Evolutionary conservation across 37 sponge, comb jelly and placozoan genomes (phyloP).

Genomic region (Hexactinellida sp.): DNA sequence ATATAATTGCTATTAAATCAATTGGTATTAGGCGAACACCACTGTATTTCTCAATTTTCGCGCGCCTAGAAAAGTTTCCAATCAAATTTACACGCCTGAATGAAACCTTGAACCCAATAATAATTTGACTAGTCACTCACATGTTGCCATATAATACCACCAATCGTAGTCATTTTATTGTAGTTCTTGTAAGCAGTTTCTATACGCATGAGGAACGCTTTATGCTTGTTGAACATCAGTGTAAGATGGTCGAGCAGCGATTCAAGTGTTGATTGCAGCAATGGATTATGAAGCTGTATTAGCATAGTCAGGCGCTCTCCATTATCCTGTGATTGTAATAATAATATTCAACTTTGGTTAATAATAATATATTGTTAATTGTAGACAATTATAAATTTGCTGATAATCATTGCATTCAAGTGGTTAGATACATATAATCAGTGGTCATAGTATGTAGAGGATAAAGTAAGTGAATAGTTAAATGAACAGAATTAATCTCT

Average conservation of each 20-base stretch:
- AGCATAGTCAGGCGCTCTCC: neutral
- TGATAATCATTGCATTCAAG: neutral
- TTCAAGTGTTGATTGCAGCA: neutral
- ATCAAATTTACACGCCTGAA: no score
- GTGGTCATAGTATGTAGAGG: neutral
- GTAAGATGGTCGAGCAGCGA: neutral
- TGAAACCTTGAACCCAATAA: neutral
- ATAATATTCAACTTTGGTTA: neutral
- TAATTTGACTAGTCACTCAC: neutral
- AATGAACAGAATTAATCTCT: neutral
- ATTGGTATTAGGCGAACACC: no score
- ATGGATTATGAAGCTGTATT: neutral
- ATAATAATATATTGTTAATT: neutral
- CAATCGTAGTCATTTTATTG: neutral
- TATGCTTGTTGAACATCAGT: neutral
- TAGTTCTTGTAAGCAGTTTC: neutral
- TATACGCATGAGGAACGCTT: neutral
- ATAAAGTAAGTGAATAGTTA: neutral
- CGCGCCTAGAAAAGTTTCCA: no score
- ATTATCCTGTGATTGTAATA: neutral
- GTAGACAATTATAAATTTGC: neutral
- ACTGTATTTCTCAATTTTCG: no score
- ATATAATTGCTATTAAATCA: no score
- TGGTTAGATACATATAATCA: neutral
- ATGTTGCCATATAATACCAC: conserved; percentile 8